phyloP scores from a whole-genome alignment of 1,140 invertebrate species.

The Coptotermes formosanus region DNA sequence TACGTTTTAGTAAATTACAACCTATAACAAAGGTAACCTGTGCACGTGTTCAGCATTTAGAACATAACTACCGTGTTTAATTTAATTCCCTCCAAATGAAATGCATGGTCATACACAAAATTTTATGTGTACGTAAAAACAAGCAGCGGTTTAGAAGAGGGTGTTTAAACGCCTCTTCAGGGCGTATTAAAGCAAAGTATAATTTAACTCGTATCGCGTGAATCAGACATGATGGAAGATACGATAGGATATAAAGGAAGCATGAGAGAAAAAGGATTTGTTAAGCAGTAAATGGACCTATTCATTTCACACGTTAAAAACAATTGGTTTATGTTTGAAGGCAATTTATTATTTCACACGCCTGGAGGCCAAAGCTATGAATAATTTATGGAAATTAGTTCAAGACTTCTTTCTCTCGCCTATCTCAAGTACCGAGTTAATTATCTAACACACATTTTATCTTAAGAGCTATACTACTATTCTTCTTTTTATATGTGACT shows the following conservation, averaged over 20 bases:
- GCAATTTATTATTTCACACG: background rate
- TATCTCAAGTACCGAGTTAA: background rate
- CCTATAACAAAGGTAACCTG: background rate
- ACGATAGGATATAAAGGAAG: background rate
- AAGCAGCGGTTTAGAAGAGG: background rate
- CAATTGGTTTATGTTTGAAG: background rate
- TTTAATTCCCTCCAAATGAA: background rate
- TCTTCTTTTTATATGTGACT: background rate
- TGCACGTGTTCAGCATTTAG: background rate
- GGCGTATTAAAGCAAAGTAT: background rate
- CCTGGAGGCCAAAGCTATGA: background rate
- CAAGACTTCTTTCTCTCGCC: background rate
- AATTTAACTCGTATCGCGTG: background rate
- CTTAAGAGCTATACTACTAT: background rate
- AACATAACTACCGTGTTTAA: background rate
- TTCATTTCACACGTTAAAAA: background rate
- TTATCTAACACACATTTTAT: background rate
- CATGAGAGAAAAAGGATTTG: background rate
- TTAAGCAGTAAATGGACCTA: background rate
- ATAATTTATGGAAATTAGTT: constrained; percentile 10
- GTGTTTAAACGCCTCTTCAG: background rate
- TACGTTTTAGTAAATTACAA: background rate
- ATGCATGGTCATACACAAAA: background rate
- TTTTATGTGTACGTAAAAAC: background rate
- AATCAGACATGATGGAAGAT: background rate